A percentile compares a stretch with the other conserved stretches of the same genome.
phyloP scores from a whole-genome alignment of 2,888 invertebrate genomes.

The Nezara viridula region DNA sequence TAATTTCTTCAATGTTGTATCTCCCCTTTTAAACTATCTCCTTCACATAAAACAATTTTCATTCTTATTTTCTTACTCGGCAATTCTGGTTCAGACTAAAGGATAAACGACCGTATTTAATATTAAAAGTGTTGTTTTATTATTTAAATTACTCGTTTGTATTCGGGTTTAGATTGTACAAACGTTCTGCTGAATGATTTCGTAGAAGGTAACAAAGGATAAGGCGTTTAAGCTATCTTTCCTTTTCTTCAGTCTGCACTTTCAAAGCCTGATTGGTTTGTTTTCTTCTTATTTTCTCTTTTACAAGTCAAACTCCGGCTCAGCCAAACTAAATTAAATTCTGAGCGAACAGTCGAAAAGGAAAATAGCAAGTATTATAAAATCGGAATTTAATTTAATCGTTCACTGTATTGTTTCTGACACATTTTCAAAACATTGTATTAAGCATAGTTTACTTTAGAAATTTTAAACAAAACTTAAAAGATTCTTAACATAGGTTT shows the following conservation, averaged over 20 bases:
- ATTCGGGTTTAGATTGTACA: not conserved
- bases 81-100: not conserved
- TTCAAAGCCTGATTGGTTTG: conserved; percentile 4
- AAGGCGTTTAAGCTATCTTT: not conserved
- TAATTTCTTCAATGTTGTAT: too few species aligned
- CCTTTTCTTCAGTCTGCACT: not conserved
- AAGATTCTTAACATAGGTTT: too few species aligned
- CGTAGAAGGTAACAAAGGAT: not conserved
- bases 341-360: not conserved
- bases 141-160: not conserved
- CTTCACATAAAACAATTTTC: too few species aligned
- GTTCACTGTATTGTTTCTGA: not conserved
- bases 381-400: not conserved
- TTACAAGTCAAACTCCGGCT: not conserved
- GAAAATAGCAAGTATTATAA: not conserved
- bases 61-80: too few species aligned
- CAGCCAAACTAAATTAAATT: not conserved
- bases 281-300: conserved; percentile 5
- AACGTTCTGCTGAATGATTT: not conserved
- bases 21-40: too few species aligned
- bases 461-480: too few species aligned
- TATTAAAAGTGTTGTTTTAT: not conserved
- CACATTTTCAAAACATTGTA: not conserved
- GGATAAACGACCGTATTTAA: not conserved
- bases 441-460: not conserved